Evolutionary conservation across 1,140 invertebrate species (phyloP), one percentile per base, ranked within the genome.

Genomic region (Manduca sexta): DNA sequence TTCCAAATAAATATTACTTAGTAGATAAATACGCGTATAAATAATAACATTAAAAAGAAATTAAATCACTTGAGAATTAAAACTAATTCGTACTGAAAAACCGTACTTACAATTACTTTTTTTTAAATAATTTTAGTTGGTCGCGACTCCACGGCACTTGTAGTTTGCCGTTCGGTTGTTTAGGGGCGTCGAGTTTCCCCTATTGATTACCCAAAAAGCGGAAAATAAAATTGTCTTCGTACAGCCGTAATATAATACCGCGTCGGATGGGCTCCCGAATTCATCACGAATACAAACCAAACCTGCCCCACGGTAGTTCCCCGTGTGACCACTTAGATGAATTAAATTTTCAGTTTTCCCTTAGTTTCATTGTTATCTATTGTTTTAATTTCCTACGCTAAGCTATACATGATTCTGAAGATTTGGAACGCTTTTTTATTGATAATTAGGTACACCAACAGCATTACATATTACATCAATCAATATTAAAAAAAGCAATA

Each of bases 151-250:
- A 61, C 55, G 26, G 35, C 37, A 50, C 42, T 30, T 49, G 45
- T 33, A 43, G 33, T 54, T n/a, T 29, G 41, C 50, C 52, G 48
- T 52, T 68, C 67, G 31, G 64, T 70, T 69, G 71, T 78, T 69
- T 59, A 71, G 71, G 73, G 74, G 69, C 75, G 71, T 69, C 60
- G 70, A 66, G 66, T 65, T 70, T 75, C 76, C 81, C 81, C 81
- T 84, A 84, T 82, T 84, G 81, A 84, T 82, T 84, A 82, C 78
- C 74, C 72, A 84, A 84, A 84, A 82, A 81, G 76, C 81, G 81
- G 75, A 84, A 84, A 84, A 84, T 82, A 84, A 84, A 84, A 84
- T 81, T 74, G 74, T 73, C 60, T 73, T 66, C 69, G 62, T 64
- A 45, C 49, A 58, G 60, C 29, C 55, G 58, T 56, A 75, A 70